Evolutionary conservation across 2,888 invertebrate species (phyloP), one percentile per base, ranked within the genome.

Genomic region (Nowickia ferox): DNA sequence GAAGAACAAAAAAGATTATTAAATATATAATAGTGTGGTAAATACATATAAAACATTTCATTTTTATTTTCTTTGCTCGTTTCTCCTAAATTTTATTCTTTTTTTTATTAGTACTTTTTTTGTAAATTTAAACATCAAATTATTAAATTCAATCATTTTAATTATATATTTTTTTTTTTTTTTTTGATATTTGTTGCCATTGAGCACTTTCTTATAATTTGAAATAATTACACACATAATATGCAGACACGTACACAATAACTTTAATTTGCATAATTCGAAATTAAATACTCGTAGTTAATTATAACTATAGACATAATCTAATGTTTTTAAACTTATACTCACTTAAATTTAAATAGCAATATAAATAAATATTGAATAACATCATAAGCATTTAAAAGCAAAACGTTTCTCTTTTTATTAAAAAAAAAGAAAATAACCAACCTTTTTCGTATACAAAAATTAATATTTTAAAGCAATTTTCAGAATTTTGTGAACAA

Each of bases 11-110:
- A 61, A 72, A 48, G 75, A 46, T 66, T 42, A 71, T 76, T 76
- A 59, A 66, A 80, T 80, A 76, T 61, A 65, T 71, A 65, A 30
- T 75, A 57, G 2, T 77, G 57, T 66, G 76, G 71, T 83, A 83
- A 77, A 83, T 71, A 77, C 65, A 72, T 83, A 77, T 77, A 83
- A 83, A 83, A 83, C 82, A 83, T 71, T 76, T 76, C 42, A 46
- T 38, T 69, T 75, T 42, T 30, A 46, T 48, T 53, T 72, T 19
- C 11, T 75, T 30, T 40, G 13, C 17, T 38, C 40, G 46, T 76
- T 63, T 55, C 53, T 75, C 19, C 42, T 57, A 48, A 6, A 65
- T 69, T 66, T 46, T 9, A 9, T 17, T 53, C 57, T 53, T 59
- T 10, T 6, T 46, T 61, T n/a, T n/a, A n/a, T 53, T 51, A 68